phyloP scores from a whole-genome alignment of 2,113 vertebrate species.

The Puntigrus tetrazona region DNA sequence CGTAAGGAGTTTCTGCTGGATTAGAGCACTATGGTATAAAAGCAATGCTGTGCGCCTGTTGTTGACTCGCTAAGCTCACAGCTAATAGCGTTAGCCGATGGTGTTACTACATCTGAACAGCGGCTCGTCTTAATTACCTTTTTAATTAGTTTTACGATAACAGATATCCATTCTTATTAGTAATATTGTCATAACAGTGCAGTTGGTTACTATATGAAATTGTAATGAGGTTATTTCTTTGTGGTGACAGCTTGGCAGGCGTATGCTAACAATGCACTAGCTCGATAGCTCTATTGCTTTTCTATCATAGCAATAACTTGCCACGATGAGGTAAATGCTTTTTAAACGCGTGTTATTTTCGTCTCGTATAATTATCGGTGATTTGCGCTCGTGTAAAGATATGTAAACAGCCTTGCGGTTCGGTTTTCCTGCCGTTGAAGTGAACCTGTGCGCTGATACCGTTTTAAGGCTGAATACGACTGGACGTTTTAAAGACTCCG shows the following conservation, averaged over 20 bases:
- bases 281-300: not conserved
- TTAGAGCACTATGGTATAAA: not conserved
- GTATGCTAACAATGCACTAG: constrained; percentile 42
- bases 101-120: not conserved
- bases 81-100: constrained; percentile 24
- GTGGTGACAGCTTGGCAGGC: constrained; percentile 35
- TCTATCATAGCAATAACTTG: not conserved
- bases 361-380: not conserved
- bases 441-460: not conserved
- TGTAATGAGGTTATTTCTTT: constrained; percentile 16
- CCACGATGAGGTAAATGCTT: not conserved
- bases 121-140: not conserved
- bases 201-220: not conserved
- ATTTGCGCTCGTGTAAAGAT: not conserved
- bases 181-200: not conserved
- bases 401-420: constrained; percentile 1
- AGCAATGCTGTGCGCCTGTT: not conserved
- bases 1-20: not conserved
- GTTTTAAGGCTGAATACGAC: not conserved
- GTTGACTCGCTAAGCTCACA: constrained; percentile 1
- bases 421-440: not conserved
- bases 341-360: not conserved
- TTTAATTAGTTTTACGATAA: not conserved
- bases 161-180: not conserved
- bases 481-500: constrained; percentile 2